phyloP scores from a whole-genome alignment of 2,797 vertebrate genomes.

The Discoglossus pictus region DNA sequence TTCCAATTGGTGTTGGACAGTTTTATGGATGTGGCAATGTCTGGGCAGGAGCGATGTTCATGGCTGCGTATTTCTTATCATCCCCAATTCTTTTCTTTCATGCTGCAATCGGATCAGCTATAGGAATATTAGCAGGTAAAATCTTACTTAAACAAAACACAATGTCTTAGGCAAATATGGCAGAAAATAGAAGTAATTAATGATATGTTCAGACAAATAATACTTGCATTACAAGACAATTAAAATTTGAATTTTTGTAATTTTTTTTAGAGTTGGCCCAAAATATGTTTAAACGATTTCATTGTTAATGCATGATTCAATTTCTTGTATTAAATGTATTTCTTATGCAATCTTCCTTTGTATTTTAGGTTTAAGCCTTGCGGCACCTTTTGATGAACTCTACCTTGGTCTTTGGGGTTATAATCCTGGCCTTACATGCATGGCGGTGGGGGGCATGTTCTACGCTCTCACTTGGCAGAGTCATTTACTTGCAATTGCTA shows the following conservation, averaged over 20 bases:
- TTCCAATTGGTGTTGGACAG: conserved; percentile 88
- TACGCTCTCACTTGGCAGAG: conserved; percentile 94
- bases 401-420: conserved; percentile 92
- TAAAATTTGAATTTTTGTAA: too few relatives aligned
- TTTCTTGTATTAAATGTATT: too few relatives aligned
- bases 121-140: conserved; percentile 89
- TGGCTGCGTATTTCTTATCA: conserved; percentile 85
- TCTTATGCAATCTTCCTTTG: too few relatives aligned
- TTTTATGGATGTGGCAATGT: conserved; percentile 93
- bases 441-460: conserved; percentile 91
- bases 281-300: too few relatives aligned
- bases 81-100: conserved; percentile 89
- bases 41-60: conserved; percentile 89
- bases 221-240: too few relatives aligned
- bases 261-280: too few relatives aligned
- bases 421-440: conserved; percentile 89
- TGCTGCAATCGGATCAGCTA: conserved; percentile 84
- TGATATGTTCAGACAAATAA: too few relatives aligned
- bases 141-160: too few relatives aligned
- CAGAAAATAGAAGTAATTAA: too few relatives aligned
- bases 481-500: conserved; percentile 83
- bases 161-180: too few relatives aligned
- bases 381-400: conserved; percentile 83
- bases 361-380: conserved; percentile 83
- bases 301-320: too few relatives aligned